Base-by-base conservation (phyloP, 2,888 invertebrate genomes). In the Dorcus parallelipipedus region DNA sequence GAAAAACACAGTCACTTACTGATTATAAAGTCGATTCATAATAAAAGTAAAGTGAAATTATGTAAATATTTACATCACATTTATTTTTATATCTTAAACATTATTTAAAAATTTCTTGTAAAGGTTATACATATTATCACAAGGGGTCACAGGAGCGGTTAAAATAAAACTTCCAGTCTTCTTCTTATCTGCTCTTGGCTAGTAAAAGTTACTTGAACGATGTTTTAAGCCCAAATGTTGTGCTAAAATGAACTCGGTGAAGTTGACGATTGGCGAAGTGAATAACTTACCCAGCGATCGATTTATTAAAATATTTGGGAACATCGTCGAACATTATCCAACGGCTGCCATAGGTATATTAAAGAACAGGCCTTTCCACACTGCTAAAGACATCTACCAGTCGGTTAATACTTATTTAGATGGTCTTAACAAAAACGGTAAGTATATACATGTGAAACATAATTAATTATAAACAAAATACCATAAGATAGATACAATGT, bases 251-350 rank as follows among this genome's bases (percentile, higher is more conserved):
- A 54, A 51, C 40, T 63, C 60, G 14, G 63, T 67, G 50, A 60
- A 62, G 53, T 64, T 79, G 54, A 75, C 74, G 59, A 78, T 86
- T 56, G 71, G 76, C 38, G 81, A 84, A 70, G 82, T 86, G 0
- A 86, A 86, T 71, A 77, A 75, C 51, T 72, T 86, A 64, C 73
- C 76, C 48, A 76, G 73, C 48, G 80, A 82, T 47, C 78, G 83
- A 61, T 86, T 86, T 71, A 81, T 82, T 60, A 76, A 79, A 69
- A 73, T 83, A 54, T 87, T 87, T 70, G 80, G 80, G 17, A 87
- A 86, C 76, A 83, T 86, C n/a, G 82, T 87, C 54, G 86, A 87
- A 70, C 76, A 84, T 59, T 84, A 81, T 69, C 76, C 81, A 7
- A 80, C 80, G 59, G 85, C 84, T 20, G 83, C 85, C 0, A 73